These are phyloP conservation scores for Tenthredo distinguenda DNA, from an alignment of 2,888 invertebrate species.

Conservation along the genomic window DNA sequence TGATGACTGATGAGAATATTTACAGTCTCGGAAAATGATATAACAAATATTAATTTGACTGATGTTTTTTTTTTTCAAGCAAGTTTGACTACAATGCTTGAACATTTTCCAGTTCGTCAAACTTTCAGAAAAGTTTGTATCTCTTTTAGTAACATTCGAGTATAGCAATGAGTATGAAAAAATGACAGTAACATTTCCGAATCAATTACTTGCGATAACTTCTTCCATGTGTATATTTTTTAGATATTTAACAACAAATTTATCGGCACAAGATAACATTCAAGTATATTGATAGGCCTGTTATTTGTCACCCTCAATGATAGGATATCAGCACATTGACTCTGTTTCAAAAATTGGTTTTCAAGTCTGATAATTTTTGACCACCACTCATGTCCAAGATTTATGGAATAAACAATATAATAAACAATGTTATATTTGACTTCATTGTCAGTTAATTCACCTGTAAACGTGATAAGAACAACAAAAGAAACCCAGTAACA, in stretches of 20 bases:
- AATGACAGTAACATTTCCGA: background rate
- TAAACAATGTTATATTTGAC: background rate
- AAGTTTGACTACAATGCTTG: background rate
- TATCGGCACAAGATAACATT: background rate
- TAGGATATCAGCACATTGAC: background rate
- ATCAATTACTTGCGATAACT: background rate
- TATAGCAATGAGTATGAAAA: background rate
- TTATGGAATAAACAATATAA: background rate
- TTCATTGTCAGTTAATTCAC: background rate
- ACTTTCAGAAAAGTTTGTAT: background rate
- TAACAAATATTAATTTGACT: background rate
- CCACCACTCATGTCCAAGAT: background rate
- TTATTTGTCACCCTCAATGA: background rate
- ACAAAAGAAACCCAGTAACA: background rate
- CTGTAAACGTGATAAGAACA: background rate
- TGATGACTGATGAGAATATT: conserved; percentile 20
- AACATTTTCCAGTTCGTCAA: background rate
- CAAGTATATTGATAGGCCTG: conserved; percentile 29
- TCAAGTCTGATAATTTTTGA: background rate
- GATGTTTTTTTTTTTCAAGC: background rate
- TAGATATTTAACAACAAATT: background rate
- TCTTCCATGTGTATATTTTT: background rate
- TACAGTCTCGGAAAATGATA: background rate
- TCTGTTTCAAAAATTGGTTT: background rate
- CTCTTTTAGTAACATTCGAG: background rate